Conservation (phyloP, 2,113 vertebrate genomes). For the Microcebus tavaratra region DNA sequence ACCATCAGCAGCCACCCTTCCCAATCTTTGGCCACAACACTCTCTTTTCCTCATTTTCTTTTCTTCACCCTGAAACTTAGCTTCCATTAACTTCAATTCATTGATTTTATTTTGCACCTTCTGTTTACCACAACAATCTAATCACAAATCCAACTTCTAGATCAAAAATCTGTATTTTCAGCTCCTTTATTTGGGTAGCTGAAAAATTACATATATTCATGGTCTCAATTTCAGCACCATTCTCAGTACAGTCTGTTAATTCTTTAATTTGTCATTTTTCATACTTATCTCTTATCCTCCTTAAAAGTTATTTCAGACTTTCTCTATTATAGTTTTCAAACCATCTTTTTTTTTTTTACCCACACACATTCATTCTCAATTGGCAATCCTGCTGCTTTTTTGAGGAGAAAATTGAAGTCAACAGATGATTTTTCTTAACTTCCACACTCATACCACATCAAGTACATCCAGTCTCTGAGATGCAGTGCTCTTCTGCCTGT, state of each 20-base stretch:
- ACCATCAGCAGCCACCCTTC: background rate
- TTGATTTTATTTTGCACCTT: background rate
- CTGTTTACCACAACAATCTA: background rate
- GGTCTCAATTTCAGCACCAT: background rate
- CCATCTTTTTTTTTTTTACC: background rate
- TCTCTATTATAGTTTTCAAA: background rate
- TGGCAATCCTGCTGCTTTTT: background rate
- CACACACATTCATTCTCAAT: background rate
- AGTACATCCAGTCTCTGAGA: background rate
- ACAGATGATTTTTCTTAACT: background rate
- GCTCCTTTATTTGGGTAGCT: background rate
- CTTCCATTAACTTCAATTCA: background rate
- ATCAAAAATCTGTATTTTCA: background rate
- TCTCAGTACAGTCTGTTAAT: background rate
- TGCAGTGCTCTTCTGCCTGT: background rate
- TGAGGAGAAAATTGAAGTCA: background rate
- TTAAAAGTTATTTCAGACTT: background rate
- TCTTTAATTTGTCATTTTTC: background rate
- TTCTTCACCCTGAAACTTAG: background rate
- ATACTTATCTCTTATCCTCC: background rate
- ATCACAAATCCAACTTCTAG: background rate
- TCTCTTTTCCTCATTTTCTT: background rate
- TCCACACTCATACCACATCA: background rate
- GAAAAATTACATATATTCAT: background rate
- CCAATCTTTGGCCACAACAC: fast-evolving